Base-by-base conservation (phyloP, 2,888 invertebrate species). In the Graphium colonna region DNA sequence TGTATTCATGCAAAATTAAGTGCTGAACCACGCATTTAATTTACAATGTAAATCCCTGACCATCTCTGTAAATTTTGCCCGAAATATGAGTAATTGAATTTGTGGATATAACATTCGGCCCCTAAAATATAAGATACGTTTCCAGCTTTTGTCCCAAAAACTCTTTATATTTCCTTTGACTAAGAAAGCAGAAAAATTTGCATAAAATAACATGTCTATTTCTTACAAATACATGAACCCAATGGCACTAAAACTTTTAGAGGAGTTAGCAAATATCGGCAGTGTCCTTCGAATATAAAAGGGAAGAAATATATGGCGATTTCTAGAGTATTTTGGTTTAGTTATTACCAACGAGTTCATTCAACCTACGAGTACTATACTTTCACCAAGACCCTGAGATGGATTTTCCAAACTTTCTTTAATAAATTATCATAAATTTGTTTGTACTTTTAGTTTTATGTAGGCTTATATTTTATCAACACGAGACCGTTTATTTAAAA, bases 191-290 rank as follows among this genome's bases (percentile, higher is more conserved):
- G 41, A 51, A 39, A 12, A 31, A 33, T 52, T 52, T 46, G 41
- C 41, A 52, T 52, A 52, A 46, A 52, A 47, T 40, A 41, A 46
- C 36, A 46, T 18, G 41, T 15, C 41, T 36, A 40, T 36, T 36
- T 41, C 21, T 41, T 41, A 41, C 40, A 28, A 28, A 39, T 47
- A 28, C 47, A 15, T 26, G 26, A 47, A 2, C 21, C 21, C 8
- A 31, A 31, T 1, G 40, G 12, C 21, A 49, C 48, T 41, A 41
- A 49, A 31, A 49, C 7, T 47, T 47, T 47, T 52, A 36, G 17
- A 42, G 15, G 42, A 17, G 41, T 47, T 36, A 42, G 42, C 41
- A 47, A 52, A 52, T 47, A 47, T 47, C 38, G 36, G 16, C 15
- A n/a, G 15, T 38, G 16, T 17, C 21, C 26, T 36, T 12, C 15